phyloP scores from a whole-genome alignment of 53 echinoderm and acorn worm species.

The Echinometra lucunter region DNA sequence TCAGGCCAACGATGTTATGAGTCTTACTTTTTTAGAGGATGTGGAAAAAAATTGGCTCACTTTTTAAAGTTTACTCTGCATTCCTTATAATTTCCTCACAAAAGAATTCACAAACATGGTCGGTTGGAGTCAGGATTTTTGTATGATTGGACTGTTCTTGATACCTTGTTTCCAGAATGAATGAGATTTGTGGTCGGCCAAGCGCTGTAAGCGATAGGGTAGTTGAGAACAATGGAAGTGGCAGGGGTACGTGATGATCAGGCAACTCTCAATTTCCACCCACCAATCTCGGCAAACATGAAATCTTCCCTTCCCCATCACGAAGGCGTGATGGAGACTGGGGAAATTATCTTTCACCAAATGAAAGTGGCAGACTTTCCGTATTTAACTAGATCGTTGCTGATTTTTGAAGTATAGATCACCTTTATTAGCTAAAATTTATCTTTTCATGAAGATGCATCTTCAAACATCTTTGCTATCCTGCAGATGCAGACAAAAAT shows the following conservation, averaged over 20 bases:
- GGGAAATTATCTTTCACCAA: slow-evolving; percentile 7
- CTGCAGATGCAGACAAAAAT: neutral
- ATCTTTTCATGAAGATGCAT: neutral
- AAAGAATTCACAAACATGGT: slow-evolving; percentile 41
- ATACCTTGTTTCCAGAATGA: slow-evolving; percentile 57
- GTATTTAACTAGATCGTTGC: neutral
- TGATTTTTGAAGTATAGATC: neutral
- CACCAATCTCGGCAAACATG: slow-evolving; percentile 6
- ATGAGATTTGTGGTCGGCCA: slow-evolving; percentile 57
- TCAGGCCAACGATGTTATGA: slow-evolving; percentile 59
- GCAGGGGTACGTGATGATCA: slow-evolving; percentile 20
- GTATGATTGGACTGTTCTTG: slow-evolving; percentile 54
- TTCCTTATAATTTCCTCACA: neutral
- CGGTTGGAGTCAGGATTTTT: slow-evolving; percentile 37
- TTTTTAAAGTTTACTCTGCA: slow-evolving; percentile 26
- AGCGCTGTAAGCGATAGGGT: slow-evolving; percentile 40
- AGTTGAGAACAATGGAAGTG: slow-evolving; percentile 43
- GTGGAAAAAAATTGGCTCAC: neutral
- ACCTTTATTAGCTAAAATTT: neutral
- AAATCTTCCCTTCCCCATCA: neutral
- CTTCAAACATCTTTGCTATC: neutral
- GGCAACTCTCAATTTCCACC: slow-evolving; percentile 31
- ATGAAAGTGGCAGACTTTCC: neutral
- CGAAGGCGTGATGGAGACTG: neutral
- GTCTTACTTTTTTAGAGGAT: neutral